Base-by-base conservation (phyloP, 2,888 invertebrate genomes). In the Alsophila aescularia region DNA sequence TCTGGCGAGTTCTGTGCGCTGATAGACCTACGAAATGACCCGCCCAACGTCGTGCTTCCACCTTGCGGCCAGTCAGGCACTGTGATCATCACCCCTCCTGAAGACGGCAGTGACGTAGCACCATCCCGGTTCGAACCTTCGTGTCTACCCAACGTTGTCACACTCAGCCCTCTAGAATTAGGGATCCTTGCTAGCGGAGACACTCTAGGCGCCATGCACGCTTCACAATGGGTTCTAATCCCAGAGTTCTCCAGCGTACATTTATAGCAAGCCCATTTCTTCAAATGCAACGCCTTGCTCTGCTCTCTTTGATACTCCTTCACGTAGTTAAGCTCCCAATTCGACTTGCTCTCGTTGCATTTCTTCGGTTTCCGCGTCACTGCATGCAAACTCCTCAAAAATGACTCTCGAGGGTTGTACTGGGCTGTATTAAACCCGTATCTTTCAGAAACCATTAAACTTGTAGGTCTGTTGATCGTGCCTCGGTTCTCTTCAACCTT, bases 161-260 rank as follows among this genome's bases (percentile, higher is more conserved):
- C 90, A 60, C 91, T 89, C 2, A 91, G 65, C 1, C 90, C 90
- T 64, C 89, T 75, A 0, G 90, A 76, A 36, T 88, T 90, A 1
- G 90, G 81, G 35, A 87, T 79, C 43, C 90, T 75, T 0, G 90
- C 72, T 16, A 90, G 53, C 0, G 83, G 84, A 2, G 82, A 83
- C 5, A 90, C 90, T 64, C 93, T 87, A 0, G 96, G 96, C 0
- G 95, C 93, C 67, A 96, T 93, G 71, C 96, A 96, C 0, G 96
- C 95, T 69, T 95, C 95, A 79, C 96, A 96, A 57, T 94, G 92
- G 5, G 93, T 93, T 58, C 93, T 90, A 21, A 93, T 92, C 0
- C 93, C 93, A 45, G 93, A 92, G 84, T 96, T 96, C 65, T 95
- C 93, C 29, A 96, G 83, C 0, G 96, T 96, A 77, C 96, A 96